Percentiles rank a stretch among this genome's conserved stretches.
phyloP scores from a whole-genome alignment of 2,113 vertebrate species.

The Sula dactylatra region DNA sequence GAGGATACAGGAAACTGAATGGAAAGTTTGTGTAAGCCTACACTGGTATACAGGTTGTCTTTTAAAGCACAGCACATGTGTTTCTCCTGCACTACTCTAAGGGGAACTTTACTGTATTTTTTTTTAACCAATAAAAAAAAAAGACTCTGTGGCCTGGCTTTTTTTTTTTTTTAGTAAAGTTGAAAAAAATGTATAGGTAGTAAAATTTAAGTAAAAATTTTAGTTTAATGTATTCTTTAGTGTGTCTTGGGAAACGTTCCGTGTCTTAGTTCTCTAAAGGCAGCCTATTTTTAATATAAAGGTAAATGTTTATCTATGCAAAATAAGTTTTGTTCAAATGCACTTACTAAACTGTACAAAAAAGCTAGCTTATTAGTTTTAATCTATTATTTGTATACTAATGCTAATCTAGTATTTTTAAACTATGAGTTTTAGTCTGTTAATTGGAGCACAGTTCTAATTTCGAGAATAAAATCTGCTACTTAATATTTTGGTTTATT shows the following conservation, averaged over 20 bases:
- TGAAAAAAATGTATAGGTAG: not conserved
- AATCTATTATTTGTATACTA: not conserved
- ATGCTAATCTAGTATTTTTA: not conserved
- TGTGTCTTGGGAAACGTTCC: not conserved
- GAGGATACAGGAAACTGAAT: not conserved
- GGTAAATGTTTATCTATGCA: not conserved
- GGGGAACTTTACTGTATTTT: not conserved
- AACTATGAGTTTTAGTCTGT: not conserved
- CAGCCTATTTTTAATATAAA: not conserved
- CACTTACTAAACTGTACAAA: not conserved
- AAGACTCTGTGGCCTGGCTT: not conserved
- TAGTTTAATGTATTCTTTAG: not conserved
- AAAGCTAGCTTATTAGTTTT: not conserved
- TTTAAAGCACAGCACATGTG: not conserved
- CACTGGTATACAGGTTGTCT: not conserved
- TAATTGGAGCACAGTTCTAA: not conserved
- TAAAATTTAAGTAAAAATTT: not conserved
- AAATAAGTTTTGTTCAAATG: not conserved
- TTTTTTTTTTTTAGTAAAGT: not conserved
- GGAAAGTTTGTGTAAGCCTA: not conserved
- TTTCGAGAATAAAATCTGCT: not conserved
- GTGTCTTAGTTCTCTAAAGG: not conserved
- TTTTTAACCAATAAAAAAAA: not conserved
- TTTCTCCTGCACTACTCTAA: not conserved
- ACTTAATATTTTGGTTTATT: not conserved